Percentiles rank a stretch among this genome's conserved stretches.
Evolutionary conservation across 2,888 invertebrate genomes (phyloP).

Genomic region (Apamea anceps): DNA sequence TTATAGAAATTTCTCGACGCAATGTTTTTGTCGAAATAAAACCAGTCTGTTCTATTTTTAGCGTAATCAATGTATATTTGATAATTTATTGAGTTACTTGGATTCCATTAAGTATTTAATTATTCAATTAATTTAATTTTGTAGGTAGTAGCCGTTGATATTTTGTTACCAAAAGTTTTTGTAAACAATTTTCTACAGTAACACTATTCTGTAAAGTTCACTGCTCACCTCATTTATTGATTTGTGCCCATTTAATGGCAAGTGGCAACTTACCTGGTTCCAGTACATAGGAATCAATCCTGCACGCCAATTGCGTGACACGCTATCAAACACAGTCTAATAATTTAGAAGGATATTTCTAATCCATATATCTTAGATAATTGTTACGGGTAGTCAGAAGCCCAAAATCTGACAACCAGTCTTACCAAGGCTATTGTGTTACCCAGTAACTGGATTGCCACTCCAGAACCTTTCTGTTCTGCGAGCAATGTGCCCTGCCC

Average conservation of each 20-base stretch:
- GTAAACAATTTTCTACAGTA: not conserved
- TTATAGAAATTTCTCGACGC: not conserved
- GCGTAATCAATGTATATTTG: not conserved
- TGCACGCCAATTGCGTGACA: too few relatives aligned
- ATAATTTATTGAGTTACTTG: not conserved
- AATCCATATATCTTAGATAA: too few relatives aligned
- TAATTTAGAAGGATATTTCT: too few relatives aligned
- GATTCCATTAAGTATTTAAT: not conserved
- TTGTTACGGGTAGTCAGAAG: not conserved
- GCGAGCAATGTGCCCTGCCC: too few relatives aligned
- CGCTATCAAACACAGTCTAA: too few relatives aligned
- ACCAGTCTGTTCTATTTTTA: conserved; percentile 34
- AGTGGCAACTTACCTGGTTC: too few relatives aligned
- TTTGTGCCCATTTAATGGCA: too few relatives aligned
- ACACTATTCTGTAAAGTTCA: not conserved
- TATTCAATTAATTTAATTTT: not conserved
- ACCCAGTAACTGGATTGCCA: too few relatives aligned
- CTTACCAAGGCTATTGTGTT: too few relatives aligned
- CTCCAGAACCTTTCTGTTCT: too few relatives aligned
- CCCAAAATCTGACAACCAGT: not conserved
- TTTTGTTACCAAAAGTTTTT: not conserved
- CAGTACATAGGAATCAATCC: too few relatives aligned
- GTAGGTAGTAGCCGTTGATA: not conserved
- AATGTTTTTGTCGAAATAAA: not conserved
- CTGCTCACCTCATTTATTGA: not conserved